Base-by-base conservation (phyloP, 2,797 vertebrate species). In the Oreortyx pictus region DNA sequence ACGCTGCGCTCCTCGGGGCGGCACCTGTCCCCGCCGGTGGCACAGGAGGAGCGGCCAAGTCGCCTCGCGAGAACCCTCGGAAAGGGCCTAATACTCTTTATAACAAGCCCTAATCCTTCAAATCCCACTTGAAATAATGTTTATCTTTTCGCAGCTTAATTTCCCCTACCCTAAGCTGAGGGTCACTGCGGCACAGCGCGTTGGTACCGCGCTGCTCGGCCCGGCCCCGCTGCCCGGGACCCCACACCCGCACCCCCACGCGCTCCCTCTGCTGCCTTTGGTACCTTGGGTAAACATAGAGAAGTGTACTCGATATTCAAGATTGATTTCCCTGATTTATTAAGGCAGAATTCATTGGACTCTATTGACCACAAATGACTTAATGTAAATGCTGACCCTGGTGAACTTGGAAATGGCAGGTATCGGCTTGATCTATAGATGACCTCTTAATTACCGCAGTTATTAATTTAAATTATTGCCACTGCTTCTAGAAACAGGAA, bases 31-130 rank as follows among this genome's bases (percentile, higher is more conserved):
- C 47, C 76, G 76, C n/a, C 47, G 52, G 35, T 67, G 78, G 81
- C 39, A 52, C 84, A 92, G 90, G 92, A 61, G 93, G 90, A 90
- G 82, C 52, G 37, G 92, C 85, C 88, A 91, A 96, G 87, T 96
- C 95, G 95, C 96, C 97, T 97, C 76, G 92, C 95, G 92, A 95
- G 96, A 97, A 96, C 74, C 93, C 94, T 97, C 91, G 87, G 90
- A 97, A 95, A 86, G 91, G 94, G 94, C 96, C 95, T 98, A 98
- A 98, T 95, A 77, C 98, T 98, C 97, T 98, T 98, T 98, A 98
- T 98, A 98, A 98, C 98, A 98, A 97, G 95, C 94, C 46, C 94
- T 98, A 98, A 99, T 98, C 98, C 98, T 85, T 81, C 96, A 98
- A 98, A 98, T 97, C 98, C 97, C 92, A 98, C 97, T 98, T 97